These are phyloP conservation scores for Gymnorhina tibicen DNA, from an alignment of 2,113 vertebrate genomes.

Conservation along the genomic window DNA sequence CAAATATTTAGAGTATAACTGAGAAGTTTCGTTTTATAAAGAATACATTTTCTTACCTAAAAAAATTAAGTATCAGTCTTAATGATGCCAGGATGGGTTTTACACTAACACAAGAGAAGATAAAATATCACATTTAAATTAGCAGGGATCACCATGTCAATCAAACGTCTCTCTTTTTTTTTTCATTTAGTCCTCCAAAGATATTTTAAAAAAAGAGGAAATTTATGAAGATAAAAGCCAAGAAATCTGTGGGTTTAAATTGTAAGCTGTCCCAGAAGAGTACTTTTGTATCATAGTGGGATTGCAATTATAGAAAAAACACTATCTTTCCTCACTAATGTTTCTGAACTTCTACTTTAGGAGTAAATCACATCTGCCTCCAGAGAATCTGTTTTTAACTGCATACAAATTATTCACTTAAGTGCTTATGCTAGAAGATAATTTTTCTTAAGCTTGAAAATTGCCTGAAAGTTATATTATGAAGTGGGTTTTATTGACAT, in stretches of 20 bases:
- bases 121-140: background rate
- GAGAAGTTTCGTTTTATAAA: background rate
- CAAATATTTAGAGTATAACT: background rate
- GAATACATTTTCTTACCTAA: background rate
- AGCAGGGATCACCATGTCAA: background rate
- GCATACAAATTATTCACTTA: slow-evolving; percentile 35
- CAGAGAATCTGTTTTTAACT: background rate
- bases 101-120: background rate
- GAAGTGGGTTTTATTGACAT: background rate
- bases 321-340: background rate
- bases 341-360: background rate
- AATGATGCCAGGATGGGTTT: background rate
- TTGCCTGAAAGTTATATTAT: slow-evolving; percentile 6
- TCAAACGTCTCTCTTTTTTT: background rate
- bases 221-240: background rate
- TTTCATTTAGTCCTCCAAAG: background rate
- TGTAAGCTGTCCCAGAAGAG: background rate
- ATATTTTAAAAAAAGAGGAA: background rate
- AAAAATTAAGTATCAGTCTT: background rate
- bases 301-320: background rate
- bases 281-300: background rate
- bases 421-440: background rate
- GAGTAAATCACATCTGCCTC: slow-evolving; percentile 10
- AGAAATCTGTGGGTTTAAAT: background rate
- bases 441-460: slow-evolving; percentile 35